Conservation (phyloP, 2,888 invertebrate genomes). For the Biston betularia region DNA sequence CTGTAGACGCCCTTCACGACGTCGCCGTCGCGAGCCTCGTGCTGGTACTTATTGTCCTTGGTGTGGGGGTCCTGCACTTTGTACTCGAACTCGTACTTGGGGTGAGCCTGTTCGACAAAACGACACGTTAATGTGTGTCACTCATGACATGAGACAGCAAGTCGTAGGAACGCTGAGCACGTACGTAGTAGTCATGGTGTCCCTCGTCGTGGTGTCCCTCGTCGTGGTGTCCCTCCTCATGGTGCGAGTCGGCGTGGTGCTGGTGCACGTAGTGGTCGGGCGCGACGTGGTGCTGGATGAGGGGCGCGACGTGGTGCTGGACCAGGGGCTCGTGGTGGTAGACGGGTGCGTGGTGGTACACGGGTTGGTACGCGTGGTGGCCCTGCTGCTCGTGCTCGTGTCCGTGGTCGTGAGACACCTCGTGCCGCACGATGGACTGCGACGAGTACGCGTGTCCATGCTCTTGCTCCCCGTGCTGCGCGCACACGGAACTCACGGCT, state of each 20-base stretch:
- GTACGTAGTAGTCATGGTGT: slow-evolving; percentile 65
- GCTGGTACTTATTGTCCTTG: slow-evolving; percentile 84
- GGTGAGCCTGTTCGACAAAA: slow-evolving; percentile 64
- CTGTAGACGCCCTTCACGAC: slow-evolving; percentile 85
- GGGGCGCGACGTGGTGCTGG: slow-evolving; percentile 39
- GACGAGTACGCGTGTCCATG: too few relatives aligned
- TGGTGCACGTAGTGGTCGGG: too few relatives aligned
- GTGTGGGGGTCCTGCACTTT: slow-evolving; percentile 83
- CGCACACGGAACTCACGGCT: too few relatives aligned
- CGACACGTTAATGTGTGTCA: slow-evolving; percentile 29
- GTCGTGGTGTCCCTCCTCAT: too few relatives aligned
- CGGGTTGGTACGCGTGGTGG: slow-evolving; percentile 40
- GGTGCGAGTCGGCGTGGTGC: slow-evolving; percentile 37
- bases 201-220: too few relatives aligned
- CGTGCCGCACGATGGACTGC: too few relatives aligned
- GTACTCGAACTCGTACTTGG: slow-evolving; percentile 84
- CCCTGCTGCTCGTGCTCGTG: neutral
- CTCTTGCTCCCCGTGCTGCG: too few relatives aligned
- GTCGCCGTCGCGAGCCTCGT: slow-evolving; percentile 84
- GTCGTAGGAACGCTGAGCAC: neutral
- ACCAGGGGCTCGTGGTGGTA: slow-evolving; percentile 33
- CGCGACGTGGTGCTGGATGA: slow-evolving; percentile 38
- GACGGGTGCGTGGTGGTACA: slow-evolving; percentile 32
- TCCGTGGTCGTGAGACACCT: too few relatives aligned
- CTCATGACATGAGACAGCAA: too few relatives aligned